Percentiles rank a stretch among this genome's conserved stretches.
phyloP scores from a whole-genome alignment of 2,888 invertebrate genomes.

The Pollenia angustigena region DNA sequence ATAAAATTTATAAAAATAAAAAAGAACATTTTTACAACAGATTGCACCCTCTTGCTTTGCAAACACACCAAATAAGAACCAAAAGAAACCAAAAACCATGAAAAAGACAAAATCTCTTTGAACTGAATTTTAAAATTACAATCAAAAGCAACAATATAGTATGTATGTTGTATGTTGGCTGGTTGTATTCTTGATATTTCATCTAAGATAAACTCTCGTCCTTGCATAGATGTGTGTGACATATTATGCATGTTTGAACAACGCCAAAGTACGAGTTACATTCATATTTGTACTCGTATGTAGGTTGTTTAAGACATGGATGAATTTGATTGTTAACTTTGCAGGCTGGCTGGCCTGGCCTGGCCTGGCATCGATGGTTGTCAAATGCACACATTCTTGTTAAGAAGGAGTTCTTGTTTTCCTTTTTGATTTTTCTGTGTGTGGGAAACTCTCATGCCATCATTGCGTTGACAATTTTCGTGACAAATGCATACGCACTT shows the following conservation, averaged over 20 bases:
- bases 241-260: conserved; percentile 48
- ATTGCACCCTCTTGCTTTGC: conserved; percentile 65
- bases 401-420: conserved; percentile 17
- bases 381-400: conserved; percentile 56
- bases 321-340: conserved; percentile 42
- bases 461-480: conserved; percentile 63
- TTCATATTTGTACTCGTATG: conserved; percentile 21
- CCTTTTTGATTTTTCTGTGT: conserved; percentile 30
- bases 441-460: conserved; percentile 21
- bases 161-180: conserved; percentile 12
- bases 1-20: background rate
- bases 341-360: background rate
- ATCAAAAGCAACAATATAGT: conserved; percentile 13
- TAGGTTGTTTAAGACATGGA: conserved; percentile 44
- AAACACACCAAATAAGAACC: conserved; percentile 31
- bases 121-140: conserved; percentile 44
- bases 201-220: conserved; percentile 61
- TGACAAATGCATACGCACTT: conserved; percentile 74
- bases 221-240: conserved; percentile 42
- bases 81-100: conserved; percentile 34
- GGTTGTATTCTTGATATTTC: conserved; percentile 61
- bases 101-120: conserved; percentile 49
- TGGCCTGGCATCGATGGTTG: conserved; percentile 39
- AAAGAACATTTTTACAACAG: conserved; percentile 46
- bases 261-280: conserved; percentile 43